Conservation (phyloP, 2,113 vertebrate genomes). For the Chionomys nivalis region DNA sequence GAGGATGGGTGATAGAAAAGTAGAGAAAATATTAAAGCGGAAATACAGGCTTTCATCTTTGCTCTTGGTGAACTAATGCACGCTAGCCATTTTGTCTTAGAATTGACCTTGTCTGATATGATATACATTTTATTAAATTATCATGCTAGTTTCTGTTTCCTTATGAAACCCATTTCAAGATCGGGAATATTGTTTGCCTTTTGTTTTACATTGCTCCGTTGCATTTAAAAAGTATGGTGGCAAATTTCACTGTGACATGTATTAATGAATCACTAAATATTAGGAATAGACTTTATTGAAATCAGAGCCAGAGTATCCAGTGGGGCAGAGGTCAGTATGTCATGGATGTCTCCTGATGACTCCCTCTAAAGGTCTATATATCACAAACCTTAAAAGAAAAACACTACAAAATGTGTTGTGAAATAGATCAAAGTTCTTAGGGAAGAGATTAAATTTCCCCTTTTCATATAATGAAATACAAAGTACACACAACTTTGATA, state of each 20-base stretch:
- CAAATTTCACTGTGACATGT: neutral
- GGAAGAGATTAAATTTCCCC: neutral
- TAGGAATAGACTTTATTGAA: neutral
- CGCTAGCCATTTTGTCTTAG: neutral
- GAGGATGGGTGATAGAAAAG: neutral
- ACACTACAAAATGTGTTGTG: neutral
- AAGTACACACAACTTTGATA: neutral
- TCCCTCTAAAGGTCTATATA: neutral
- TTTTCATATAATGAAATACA: neutral
- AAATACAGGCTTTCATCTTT: neutral
- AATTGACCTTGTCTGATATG: neutral
- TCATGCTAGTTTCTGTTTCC: neutral
- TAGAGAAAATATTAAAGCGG: neutral
- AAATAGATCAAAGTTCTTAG: neutral
- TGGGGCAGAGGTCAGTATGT: neutral
- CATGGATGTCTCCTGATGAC: neutral
- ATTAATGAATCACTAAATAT: neutral
- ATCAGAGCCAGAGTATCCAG: neutral
- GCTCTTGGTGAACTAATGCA: neutral
- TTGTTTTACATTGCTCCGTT: neutral
- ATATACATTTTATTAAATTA: neutral
- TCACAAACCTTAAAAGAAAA: neutral
- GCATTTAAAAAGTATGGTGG: neutral
- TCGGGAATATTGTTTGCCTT: neutral
- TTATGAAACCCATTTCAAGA: neutral